Evolutionary conservation across 2,797 vertebrate genomes (phyloP).

Genomic region (Rhabdophis nuchalis): DNA sequence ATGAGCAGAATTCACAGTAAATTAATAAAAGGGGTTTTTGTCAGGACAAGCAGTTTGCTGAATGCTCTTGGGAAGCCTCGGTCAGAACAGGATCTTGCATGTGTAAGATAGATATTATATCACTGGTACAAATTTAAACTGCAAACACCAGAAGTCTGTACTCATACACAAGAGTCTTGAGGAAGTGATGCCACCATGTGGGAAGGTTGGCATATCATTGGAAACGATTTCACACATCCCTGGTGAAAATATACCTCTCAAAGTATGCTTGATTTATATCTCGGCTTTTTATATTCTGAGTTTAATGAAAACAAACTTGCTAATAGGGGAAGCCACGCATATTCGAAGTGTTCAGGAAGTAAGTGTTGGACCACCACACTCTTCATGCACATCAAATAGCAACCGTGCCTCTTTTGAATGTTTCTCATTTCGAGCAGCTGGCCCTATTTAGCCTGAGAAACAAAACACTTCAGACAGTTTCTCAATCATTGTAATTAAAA

Average conservation of each 20-base stretch:
- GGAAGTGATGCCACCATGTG: neutral
- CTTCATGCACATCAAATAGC: conserved; percentile 1
- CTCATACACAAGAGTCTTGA: neutral
- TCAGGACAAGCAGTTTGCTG: too few species aligned
- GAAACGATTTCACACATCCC: conserved; percentile 11
- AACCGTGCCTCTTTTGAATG: neutral
- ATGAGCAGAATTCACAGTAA: too few species aligned
- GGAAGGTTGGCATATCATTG: neutral
- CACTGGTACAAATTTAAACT: neutral
- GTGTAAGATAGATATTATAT: neutral
- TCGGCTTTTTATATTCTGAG: neutral
- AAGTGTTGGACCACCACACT: neutral
- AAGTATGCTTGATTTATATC: neutral
- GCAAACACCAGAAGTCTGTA: neutral
- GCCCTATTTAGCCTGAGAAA: conserved; percentile 45
- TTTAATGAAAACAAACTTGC: neutral
- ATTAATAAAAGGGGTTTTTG: too few species aligned
- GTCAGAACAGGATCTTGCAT: too few species aligned
- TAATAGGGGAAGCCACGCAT: neutral
- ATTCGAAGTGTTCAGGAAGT: neutral
- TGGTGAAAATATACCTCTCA: neutral
- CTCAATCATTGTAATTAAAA: conserved; percentile 45
- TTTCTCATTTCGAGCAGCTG: conserved; percentile 48
- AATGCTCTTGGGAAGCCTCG: too few species aligned
- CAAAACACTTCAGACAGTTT: conserved; percentile 48